Evolutionary conservation across 2,888 invertebrate species (phyloP).

Genomic region (Nephrotoma appendiculata): DNA sequence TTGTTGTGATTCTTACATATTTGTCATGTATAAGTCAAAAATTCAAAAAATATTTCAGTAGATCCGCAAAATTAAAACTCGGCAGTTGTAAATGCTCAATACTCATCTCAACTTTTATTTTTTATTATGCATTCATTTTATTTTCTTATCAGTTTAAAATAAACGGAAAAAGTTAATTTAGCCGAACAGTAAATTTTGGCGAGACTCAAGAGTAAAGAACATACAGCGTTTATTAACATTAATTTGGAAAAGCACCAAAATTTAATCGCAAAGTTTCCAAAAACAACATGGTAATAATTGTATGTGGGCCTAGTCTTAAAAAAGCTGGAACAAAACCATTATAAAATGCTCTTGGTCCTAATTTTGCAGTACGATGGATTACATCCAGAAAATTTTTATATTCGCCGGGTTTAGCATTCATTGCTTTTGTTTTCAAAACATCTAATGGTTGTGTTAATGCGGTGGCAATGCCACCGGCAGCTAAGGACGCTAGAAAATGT

Average conservation of each 20-base stretch:
- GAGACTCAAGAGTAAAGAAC: no score
- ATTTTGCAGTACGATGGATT: conserved; percentile 63
- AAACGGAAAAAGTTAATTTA: no score
- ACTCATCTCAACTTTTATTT: no score
- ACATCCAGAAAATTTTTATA: conserved; percentile 61
- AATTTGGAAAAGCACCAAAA: conserved; percentile 29
- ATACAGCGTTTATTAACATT: background rate
- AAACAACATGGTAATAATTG: conserved; percentile 89
- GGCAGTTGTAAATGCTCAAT: no score
- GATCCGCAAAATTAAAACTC: no score
- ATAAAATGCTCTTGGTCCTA: conserved; percentile 79
- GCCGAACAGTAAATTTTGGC: no score
- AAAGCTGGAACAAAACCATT: conserved; percentile 96
- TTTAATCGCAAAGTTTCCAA: conserved; percentile 83
- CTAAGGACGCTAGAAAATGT: conserved; percentile 78
- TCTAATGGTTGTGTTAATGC: conserved; percentile 88
- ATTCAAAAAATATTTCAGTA: no score
- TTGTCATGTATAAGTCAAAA: no score
- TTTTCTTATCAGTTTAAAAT: no score
- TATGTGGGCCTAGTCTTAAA: conserved; percentile 90
- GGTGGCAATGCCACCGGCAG: conserved; percentile 47
- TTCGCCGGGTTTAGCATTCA: conserved; percentile 94
- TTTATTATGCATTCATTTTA: no score
- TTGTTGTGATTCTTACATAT: no score
- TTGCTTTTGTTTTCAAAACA: conserved; percentile 91